phyloP scores from a whole-genome alignment of 2,797 vertebrate species.

The Sparidentex hasta region DNA sequence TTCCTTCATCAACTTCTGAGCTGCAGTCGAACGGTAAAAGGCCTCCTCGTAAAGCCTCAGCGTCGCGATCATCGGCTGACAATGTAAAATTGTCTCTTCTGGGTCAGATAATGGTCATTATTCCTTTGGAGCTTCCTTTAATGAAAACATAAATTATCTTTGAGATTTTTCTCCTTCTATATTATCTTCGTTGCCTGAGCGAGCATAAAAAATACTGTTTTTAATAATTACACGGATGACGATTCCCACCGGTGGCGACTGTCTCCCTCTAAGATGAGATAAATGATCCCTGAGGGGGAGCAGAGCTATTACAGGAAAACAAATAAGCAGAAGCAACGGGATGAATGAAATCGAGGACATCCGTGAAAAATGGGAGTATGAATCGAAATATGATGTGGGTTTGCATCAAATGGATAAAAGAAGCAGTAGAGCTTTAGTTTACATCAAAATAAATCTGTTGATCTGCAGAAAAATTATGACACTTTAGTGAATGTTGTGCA shows the following conservation, averaged over 20 bases:
- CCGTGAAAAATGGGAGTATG: constrained; percentile 18
- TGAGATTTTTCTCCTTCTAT: constrained; percentile 3
- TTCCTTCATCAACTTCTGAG: constrained; percentile 40
- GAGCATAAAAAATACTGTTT: constrained; percentile 39
- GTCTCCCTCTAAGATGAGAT: constrained; percentile 53
- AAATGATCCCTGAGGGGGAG: constrained; percentile 56
- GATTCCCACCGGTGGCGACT: constrained; percentile 41
- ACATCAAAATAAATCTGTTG: neutral
- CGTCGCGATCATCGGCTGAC: neutral
- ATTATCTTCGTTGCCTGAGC: constrained; percentile 35
- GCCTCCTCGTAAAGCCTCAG: constrained; percentile 25
- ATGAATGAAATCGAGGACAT: constrained; percentile 5
- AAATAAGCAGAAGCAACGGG: constrained; percentile 43
- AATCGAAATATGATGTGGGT: constrained; percentile 2
- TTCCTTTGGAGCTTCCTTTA: constrained; percentile 24
- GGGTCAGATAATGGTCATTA: neutral
- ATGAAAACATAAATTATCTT: constrained; percentile 45
- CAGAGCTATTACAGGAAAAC: constrained; percentile 55
- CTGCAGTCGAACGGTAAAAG: constrained; percentile 19
- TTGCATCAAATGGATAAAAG: constrained; percentile 14
- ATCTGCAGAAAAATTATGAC: neutral
- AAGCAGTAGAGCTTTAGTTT: neutral
- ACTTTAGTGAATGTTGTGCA: no score
- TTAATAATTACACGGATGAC: constrained; percentile 49
- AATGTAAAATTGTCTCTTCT: neutral